Percentiles rank a stretch among this genome's conserved stretches.
phyloP scores from a whole-genome alignment of 2,113 vertebrate species.

The Dasyurus viverrinus region DNA sequence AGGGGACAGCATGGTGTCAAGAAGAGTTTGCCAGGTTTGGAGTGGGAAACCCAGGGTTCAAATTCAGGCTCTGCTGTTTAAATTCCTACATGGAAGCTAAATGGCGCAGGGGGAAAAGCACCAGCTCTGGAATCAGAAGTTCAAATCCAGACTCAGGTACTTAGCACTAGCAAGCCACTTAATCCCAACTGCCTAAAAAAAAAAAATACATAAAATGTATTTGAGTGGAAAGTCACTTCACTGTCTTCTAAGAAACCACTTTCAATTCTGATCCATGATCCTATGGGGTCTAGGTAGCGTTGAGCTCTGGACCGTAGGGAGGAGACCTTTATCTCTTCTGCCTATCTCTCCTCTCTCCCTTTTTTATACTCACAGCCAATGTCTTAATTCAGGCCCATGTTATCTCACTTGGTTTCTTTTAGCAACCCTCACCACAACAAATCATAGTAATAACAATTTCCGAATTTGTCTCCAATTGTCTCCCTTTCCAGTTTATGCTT shows the following conservation, averaged over 20 bases:
- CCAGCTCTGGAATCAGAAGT: too few species aligned
- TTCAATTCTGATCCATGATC: not conserved
- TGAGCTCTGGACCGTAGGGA: not conserved
- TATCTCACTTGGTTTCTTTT: not conserved
- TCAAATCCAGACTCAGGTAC: too few species aligned
- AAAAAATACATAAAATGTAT: too few species aligned
- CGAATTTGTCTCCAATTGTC: not conserved
- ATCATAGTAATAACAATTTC: not conserved
- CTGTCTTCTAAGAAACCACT: not conserved
- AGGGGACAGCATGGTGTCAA: not conserved
- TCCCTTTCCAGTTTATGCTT: not conserved
- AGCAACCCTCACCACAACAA: not conserved
- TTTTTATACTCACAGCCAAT: not conserved
- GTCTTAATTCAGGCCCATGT: not conserved
- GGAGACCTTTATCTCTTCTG: not conserved
- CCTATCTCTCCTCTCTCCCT: not conserved
- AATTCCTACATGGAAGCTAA: not conserved
- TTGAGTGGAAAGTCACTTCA: not conserved
- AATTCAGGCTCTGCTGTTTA: not conserved
- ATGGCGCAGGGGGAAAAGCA: too few species aligned
- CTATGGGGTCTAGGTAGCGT: not conserved
- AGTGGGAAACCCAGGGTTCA: not conserved
- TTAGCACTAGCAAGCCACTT: too few species aligned
- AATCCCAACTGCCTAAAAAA: too few species aligned
- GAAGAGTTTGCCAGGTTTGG: not conserved